Percentiles rank a stretch among this genome's conserved stretches.
Conservation (phyloP, 2,113 vertebrate species). For the Machaerirhynchus nigripectus region DNA sequence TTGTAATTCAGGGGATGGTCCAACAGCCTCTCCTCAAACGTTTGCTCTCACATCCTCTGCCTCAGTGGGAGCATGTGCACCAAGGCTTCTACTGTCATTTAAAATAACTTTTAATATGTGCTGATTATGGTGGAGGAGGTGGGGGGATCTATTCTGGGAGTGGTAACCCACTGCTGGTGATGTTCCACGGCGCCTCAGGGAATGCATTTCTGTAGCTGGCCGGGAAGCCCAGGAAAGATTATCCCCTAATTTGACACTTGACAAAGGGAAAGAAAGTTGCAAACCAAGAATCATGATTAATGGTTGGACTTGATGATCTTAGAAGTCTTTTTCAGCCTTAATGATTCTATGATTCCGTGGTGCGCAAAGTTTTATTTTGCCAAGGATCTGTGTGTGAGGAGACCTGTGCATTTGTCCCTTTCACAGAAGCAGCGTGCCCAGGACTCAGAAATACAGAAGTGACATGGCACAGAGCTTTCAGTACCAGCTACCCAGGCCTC, state of each 20-base stretch:
- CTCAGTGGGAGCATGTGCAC: background rate
- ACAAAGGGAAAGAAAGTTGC: background rate
- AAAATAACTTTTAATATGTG: background rate
- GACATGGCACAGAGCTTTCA: background rate
- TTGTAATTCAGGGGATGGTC: background rate
- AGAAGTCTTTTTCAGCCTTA: too few species aligned
- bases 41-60: background rate
- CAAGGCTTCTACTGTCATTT: background rate
- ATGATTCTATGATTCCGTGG: background rate
- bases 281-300: background rate
- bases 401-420: background rate
- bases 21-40: accelerated
- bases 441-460: background rate
- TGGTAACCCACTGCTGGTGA: background rate
- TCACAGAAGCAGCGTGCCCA: background rate
- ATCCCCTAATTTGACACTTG: background rate
- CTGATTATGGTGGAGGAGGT: background rate
- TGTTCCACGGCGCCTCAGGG: background rate
- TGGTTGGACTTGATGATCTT: too few species aligned
- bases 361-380: background rate
- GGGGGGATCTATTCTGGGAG: background rate
- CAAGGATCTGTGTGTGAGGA: background rate
- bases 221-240: background rate
- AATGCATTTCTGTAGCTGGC: background rate
- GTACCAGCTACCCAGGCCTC: background rate